Evolutionary conservation across 2,113 vertebrate species (phyloP).

Genomic region (Toxostoma redivivum): DNA sequence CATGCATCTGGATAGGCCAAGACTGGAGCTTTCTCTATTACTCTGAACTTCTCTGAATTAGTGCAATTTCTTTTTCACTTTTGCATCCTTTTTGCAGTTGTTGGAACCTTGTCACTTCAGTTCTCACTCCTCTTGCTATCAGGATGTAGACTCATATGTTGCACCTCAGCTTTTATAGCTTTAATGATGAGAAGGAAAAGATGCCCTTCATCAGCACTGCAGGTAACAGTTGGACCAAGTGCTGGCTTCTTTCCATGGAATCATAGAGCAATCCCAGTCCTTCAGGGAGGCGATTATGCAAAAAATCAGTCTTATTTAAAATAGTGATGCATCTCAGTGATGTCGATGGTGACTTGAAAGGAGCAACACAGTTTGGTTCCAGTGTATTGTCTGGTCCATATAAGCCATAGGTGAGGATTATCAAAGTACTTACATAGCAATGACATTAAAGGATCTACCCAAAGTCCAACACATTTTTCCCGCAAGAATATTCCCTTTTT

Average conservation of each 20-base stretch:
- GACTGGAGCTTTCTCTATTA: neutral
- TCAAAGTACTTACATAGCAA: neutral
- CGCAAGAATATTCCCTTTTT: neutral
- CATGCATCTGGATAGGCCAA: neutral
- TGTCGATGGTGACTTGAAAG: neutral
- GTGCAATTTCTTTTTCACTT: neutral
- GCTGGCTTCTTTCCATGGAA: neutral
- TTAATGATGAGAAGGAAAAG: neutral
- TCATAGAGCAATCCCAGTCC: neutral
- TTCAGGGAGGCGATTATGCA: neutral
- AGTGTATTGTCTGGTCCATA: neutral
- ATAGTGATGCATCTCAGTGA: neutral
- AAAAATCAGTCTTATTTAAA: neutral
- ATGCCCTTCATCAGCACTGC: neutral
- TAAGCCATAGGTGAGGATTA: neutral
- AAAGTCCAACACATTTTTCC: neutral
- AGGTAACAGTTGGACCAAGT: neutral
- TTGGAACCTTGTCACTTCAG: neutral
- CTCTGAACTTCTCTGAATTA: neutral
- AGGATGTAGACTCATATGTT: neutral
- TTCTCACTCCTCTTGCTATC: neutral
- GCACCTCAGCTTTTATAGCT: neutral
- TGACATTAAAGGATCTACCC: neutral
- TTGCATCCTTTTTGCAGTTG: neutral
- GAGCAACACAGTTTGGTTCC: neutral